A percentile compares a stretch with the other conserved stretches of the same genome.
These are phyloP conservation scores for Myzus persicae DNA, from an alignment of 1,140 invertebrate species.

Conservation along the genomic window DNA sequence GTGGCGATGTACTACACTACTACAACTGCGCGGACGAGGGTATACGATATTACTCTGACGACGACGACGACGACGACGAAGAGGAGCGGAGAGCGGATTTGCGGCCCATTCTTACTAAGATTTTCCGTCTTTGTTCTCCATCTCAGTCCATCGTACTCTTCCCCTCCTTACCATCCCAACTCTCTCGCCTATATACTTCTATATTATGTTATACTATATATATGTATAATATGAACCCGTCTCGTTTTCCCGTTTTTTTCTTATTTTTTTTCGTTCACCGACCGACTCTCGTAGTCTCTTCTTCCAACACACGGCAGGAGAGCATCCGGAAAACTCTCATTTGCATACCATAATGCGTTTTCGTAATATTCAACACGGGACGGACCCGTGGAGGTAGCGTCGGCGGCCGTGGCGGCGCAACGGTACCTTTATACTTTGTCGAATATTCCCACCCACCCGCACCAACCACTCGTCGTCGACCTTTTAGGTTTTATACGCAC, in stretches of 20 bases:
- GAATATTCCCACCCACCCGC: background rate
- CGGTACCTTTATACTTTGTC: slow-evolving; percentile 38
- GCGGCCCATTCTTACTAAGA: slow-evolving; percentile 14
- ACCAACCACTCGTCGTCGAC: background rate
- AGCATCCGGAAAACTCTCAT: slow-evolving; percentile 50
- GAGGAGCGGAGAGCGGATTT: background rate
- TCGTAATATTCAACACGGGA: slow-evolving; percentile 44
- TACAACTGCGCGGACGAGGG: background rate
- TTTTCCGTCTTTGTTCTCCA: background rate
- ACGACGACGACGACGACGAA: background rate
- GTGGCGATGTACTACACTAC: background rate
- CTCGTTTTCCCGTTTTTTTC: background rate
- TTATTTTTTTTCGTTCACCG: background rate
- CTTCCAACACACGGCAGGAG: background rate
- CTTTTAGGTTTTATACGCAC: slow-evolving; percentile 12
- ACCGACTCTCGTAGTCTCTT: background rate
- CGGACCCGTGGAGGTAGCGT: background rate
- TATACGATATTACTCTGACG: background rate
- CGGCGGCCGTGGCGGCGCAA: too few relatives aligned
- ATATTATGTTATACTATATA: background rate
- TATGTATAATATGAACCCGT: background rate
- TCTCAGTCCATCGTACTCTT: background rate
- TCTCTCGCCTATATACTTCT: background rate
- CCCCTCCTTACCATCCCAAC: background rate
- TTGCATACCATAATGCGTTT: slow-evolving; percentile 57